A percentile compares a stretch with the other conserved stretches of the same genome.
These are phyloP conservation scores for Coptotermes formosanus DNA, from an alignment of 1,140 invertebrate genomes.

Conservation along the genomic window DNA sequence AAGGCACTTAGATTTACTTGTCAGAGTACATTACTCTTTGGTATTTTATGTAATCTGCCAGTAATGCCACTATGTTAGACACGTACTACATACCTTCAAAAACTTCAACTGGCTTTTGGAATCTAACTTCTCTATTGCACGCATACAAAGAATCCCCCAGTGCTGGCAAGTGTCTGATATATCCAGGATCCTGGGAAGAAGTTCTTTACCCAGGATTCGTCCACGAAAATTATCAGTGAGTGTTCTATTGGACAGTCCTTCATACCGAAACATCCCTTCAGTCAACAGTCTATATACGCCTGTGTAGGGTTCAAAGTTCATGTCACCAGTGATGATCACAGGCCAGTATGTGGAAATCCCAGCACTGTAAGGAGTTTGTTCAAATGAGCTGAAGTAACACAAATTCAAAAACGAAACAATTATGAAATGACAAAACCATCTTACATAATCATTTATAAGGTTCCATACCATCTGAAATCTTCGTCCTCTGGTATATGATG, in stretches of 20 bases:
- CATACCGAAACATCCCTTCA: conserved; percentile 20
- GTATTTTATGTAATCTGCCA: too few relatives aligned
- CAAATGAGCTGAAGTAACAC: too few relatives aligned
- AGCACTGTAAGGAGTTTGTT: background rate
- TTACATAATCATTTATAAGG: too few relatives aligned
- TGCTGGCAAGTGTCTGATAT: conserved; percentile 30
- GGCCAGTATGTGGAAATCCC: conserved; percentile 21
- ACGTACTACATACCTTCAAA: conserved; percentile 15
- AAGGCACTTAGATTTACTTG: too few relatives aligned
- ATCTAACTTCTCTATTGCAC: background rate
- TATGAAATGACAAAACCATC: too few relatives aligned
- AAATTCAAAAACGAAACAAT: too few relatives aligned
- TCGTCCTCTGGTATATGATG: too few relatives aligned
- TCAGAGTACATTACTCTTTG: too few relatives aligned
- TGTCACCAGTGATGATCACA: conserved; percentile 31
- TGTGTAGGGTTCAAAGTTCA: conserved; percentile 29
- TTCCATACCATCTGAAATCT: too few relatives aligned
- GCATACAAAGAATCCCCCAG: conserved; percentile 4
- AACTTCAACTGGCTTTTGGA: background rate
- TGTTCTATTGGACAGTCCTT: conserved; percentile 27
- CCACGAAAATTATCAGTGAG: background rate
- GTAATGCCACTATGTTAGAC: too few relatives aligned
- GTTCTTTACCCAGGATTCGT: background rate
- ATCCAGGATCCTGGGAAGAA: conserved; percentile 20
- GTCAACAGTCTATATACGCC: conserved; percentile 26